Percentiles rank a stretch among this genome's conserved stretches.
Conservation (phyloP, 2,797 vertebrate species). For the Picus viridis region DNA sequence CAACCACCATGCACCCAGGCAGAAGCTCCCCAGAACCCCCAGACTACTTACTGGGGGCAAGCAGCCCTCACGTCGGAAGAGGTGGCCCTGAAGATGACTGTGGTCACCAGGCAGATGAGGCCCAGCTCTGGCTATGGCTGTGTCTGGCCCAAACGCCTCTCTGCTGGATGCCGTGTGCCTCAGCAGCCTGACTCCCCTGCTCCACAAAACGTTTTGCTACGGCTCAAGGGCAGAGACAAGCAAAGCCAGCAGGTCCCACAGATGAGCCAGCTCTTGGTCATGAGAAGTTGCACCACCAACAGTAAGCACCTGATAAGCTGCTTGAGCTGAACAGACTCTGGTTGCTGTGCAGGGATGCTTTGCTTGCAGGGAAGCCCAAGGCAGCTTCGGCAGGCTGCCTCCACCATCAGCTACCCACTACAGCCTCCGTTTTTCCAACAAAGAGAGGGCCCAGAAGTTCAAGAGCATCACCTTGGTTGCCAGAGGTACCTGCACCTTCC, state of each 20-base stretch:
- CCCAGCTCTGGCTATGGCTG: background rate
- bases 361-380: fast-evolving
- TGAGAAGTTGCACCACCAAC: background rate
- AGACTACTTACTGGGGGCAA: fast-evolving
- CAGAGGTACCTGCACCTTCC: background rate
- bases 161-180: fast-evolving
- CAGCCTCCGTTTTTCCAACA: background rate
- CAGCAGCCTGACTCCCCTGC: background rate
- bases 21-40: background rate
- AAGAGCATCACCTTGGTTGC: background rate
- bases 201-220: background rate
- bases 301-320: conserved; percentile 21
- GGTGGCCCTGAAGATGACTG: background rate
- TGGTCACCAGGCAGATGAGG: background rate
- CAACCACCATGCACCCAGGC: fast-evolving
- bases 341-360: background rate
- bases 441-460: background rate
- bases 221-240: background rate
- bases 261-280: background rate
- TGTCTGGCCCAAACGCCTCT: background rate
- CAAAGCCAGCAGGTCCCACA: background rate
- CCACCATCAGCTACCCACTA: background rate
- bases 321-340: background rate
- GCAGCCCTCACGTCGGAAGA: background rate
- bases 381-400: background rate